These are phyloP conservation scores for Cheilosia impressa DNA, from an alignment of 2,888 invertebrate genomes.

Conservation along the genomic window DNA sequence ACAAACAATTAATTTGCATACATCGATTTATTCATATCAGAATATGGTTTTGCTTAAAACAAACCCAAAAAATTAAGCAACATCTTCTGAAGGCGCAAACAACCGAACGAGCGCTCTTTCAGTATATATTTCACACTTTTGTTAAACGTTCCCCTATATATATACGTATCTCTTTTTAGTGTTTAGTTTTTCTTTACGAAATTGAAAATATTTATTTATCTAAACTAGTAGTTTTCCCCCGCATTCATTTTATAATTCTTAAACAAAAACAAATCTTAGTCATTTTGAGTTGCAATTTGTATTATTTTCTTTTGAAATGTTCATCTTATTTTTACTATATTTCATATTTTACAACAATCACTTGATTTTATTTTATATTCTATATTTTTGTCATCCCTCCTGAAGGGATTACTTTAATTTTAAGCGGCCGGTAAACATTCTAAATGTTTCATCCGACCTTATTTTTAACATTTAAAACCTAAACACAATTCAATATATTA, in stretches of 20 bases:
- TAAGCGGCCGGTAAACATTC: constrained; percentile 26
- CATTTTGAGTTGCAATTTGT: constrained; percentile 66
- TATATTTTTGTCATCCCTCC: not conserved
- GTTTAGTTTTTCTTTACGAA: constrained; percentile 15
- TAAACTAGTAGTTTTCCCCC: not conserved
- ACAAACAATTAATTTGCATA: not conserved
- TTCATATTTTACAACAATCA: not conserved
- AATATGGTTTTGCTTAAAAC: constrained; percentile 18
- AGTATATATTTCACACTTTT: constrained; percentile 65
- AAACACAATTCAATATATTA: not conserved
- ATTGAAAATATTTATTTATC: constrained; percentile 43
- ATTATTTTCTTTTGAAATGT: constrained; percentile 54
- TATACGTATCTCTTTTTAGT: constrained; percentile 28
- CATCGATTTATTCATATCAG: constrained; percentile 21
- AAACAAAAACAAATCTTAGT: constrained; percentile 53
- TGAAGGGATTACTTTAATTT: constrained; percentile 16
- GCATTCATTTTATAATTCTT: not conserved
- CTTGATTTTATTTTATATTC: not conserved
- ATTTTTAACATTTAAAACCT: constrained; percentile 30
- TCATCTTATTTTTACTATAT: constrained; percentile 27
- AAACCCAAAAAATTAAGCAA: not conserved
- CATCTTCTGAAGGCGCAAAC: not conserved
- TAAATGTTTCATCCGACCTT: constrained; percentile 48
- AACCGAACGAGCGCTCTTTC: constrained; percentile 20
- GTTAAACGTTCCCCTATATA: constrained; percentile 54